Evolutionary conservation across 1,140 invertebrate genomes (phyloP).

Genomic region (Drosophila tropicalis): DNA sequence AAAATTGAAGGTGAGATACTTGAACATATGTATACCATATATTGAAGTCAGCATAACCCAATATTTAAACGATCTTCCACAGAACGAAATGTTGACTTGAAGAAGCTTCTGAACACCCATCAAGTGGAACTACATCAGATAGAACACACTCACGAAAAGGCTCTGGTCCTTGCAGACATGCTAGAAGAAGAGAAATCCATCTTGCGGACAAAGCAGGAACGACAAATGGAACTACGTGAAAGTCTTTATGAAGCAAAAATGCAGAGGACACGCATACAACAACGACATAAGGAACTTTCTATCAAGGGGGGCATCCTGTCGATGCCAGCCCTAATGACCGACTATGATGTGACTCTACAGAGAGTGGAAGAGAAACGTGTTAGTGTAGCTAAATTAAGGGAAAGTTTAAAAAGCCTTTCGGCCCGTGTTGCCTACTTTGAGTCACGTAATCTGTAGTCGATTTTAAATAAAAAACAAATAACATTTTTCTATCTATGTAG

Average conservation of each 20-base stretch:
- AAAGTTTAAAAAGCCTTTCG: slow-evolving; percentile 25
- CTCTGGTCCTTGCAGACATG: slow-evolving; percentile 20
- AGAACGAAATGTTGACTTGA: slow-evolving; percentile 64
- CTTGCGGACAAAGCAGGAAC: fast-evolving
- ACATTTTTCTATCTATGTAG: slow-evolving; percentile 2
- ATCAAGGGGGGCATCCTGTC: slow-evolving; percentile 62
- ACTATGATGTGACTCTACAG: slow-evolving; percentile 61
- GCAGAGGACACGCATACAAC: slow-evolving; percentile 23
- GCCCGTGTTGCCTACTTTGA: slow-evolving; percentile 27
- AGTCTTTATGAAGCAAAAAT: slow-evolving; percentile 31
- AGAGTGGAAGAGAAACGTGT: slow-evolving; percentile 19
- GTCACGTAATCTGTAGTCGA: neutral
- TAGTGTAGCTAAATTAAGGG: slow-evolving; percentile 25
- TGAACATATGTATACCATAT: too few relatives aligned
- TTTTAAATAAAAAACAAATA: neutral
- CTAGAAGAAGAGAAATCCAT: neutral
- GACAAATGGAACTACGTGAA: slow-evolving; percentile 22
- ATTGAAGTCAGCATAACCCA: too few relatives aligned
- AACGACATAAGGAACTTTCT: slow-evolving; percentile 38
- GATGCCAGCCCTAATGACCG: slow-evolving; percentile 64
- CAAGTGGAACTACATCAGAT: slow-evolving; percentile 50
- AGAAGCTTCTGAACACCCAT: slow-evolving; percentile 37
- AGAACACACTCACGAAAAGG: slow-evolving; percentile 63
- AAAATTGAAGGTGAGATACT: slow-evolving; percentile 69
- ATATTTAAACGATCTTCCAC: too few relatives aligned